These are phyloP conservation scores for Serrognathus titanus DNA, from an alignment of 2,888 invertebrate species.

Conservation along the genomic window DNA sequence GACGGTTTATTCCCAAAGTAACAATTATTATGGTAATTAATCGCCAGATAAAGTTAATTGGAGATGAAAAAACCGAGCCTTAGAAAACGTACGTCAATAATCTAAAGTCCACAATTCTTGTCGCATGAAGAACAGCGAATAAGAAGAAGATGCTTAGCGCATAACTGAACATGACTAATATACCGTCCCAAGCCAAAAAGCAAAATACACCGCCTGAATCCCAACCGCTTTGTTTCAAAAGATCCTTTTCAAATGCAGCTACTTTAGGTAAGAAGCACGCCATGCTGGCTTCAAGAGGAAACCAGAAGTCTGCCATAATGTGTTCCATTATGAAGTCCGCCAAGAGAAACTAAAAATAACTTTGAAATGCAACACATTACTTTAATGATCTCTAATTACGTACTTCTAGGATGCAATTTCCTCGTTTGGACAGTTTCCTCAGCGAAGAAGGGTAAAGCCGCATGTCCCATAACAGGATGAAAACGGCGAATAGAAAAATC, in stretches of 20 bases:
- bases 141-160: slow-evolving; percentile 34
- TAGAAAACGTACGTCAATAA: slow-evolving; percentile 26
- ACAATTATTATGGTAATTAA: too few species aligned
- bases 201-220: slow-evolving; percentile 25
- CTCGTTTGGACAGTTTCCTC: slow-evolving; percentile 32
- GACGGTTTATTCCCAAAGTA: too few species aligned
- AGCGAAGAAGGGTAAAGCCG: slow-evolving; percentile 37
- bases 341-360: slow-evolving; percentile 35
- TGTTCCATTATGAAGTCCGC: slow-evolving; percentile 40
- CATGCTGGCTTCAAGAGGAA: slow-evolving; percentile 38
- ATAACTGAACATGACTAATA: slow-evolving; percentile 35
- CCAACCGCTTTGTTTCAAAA: slow-evolving; percentile 27
- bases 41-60: too few species aligned
- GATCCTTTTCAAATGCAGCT: slow-evolving; percentile 30
- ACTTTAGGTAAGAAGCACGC: slow-evolving; percentile 29
- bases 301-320: slow-evolving; percentile 43
- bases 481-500: slow-evolving; percentile 37
- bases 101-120: slow-evolving; percentile 30
- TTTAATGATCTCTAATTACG: not conserved
- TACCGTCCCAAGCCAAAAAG: slow-evolving; percentile 28
- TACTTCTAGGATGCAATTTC: slow-evolving; percentile 35
- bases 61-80: too few species aligned
- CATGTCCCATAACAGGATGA: slow-evolving; percentile 40
- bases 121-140: slow-evolving; percentile 27
- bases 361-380: too few species aligned